Evolutionary conservation across 2,888 invertebrate genomes (phyloP), one percentile per base, ranked within the genome.

Genomic region (Argyresthia albistria): DNA sequence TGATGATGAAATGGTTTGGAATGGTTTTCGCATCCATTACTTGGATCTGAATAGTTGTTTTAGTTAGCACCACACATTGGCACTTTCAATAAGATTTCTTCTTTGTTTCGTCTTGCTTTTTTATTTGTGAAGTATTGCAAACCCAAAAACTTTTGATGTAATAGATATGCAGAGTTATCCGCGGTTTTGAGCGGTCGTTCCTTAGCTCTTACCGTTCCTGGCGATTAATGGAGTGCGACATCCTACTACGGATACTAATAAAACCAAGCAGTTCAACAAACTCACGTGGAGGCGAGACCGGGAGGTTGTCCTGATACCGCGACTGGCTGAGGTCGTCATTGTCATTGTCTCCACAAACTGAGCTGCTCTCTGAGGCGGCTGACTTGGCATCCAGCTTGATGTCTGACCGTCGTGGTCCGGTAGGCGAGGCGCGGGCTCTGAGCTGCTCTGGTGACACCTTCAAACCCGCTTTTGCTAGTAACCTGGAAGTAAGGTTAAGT

Each of bases 381-480:
- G 91, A 91, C 65, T 95, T 93, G 36, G 94, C 90, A 66, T 95
- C 95, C 59, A 95, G 76, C 68, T 95, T 92, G 63, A 93, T 91
- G 70, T 94, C 94, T 8, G 92, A 92, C 47, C 93, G 89, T 11
- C 93, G 88, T 2, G 94, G 93, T 4, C 95, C 95, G 1, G 96
- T 96, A 0, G 96, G 95, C 0, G 96, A 96, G 0, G 95, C 95
- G 35, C 96, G 89, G 0, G 96, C 95, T 42, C 95, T 84, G 16
- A 96, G 76, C 69, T 96, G 95, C 14, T 95, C 95, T 0, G 95
- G 91, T 8, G 93, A 93, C 52, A 95, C 94, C 75, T 95, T 95
- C 9, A 96, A 95, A 9, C 96, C 96, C 0, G 96, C 96, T 75
- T 96, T 96, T 42, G 95, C 95, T 58, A 96, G 81, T 57, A 96